Base-by-base conservation (phyloP, 2,113 vertebrate species). In the Recurvirostra avosetta region DNA sequence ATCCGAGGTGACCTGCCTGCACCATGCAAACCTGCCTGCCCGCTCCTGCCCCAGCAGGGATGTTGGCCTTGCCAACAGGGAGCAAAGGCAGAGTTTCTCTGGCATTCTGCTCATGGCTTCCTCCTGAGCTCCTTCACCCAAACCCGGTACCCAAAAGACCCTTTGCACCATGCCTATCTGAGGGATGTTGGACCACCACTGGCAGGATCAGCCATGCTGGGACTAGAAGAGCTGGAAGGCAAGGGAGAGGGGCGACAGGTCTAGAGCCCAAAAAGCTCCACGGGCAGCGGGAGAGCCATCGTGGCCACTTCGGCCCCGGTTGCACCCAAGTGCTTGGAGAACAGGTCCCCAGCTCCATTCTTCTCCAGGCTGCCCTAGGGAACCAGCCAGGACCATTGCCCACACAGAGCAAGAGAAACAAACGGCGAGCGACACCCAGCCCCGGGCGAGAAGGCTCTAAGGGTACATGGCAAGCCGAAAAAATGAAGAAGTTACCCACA, bases 21-120 rank as follows among this genome's bases (percentile, higher is more conserved):
- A 40, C 16, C 58, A 12, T 19, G 27, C 34, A 79, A 63, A 88
- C 43, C 38, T 38, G 38, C 38, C 38, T 55, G 34, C 27, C 14
- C 1, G 8, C 6, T 80, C 45, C 41, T 4, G 1, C 63, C 34
- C 34, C 0, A 0, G 16, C 1, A 2, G 43, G 38, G 56, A 71
- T 34, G 18, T 30, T 0, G 4, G 63, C 29, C 74, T 85, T 92
- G 50, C 30, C 63, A 70, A 30, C 5, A 6, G 47, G 47, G 50
- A 93, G 15, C 20, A 58, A 59, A 70, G 21, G 56, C 55, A 75
- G 41, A 62, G 13, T 65, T 91, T 71, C 38, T 62, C 59, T 49
- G 72, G 17, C 34, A 53, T 65, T 66, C 80, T 68, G 36, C 12
- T 86, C 58, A 4, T 7, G 18, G 49, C 23, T 86, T 77, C 59